Base-by-base conservation (phyloP, 2,113 vertebrate species). In the Neodon shergylaensis region DNA sequence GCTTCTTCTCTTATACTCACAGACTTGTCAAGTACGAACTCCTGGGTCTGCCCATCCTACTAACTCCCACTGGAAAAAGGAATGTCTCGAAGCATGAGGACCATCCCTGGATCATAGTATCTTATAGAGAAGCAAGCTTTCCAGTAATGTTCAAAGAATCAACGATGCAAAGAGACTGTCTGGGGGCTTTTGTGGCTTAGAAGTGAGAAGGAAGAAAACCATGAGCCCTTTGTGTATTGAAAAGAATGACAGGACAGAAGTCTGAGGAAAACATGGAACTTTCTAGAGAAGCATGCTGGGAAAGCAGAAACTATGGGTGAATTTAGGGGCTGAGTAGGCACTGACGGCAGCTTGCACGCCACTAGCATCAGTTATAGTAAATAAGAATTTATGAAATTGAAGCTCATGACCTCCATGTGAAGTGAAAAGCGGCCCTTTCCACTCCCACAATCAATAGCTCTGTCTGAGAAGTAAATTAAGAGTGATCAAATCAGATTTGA, bases 381-480 rank as follows among this genome's bases (percentile, higher is more conserved):
- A 94, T 22, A 97, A 86, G 97, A 97, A 96, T 78, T 81, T 82
- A 94, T 44, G 91, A 90, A 97, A 94, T 1, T 90, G 47, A 97
- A 66, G 86, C 95, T 88, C 78, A 73, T 88, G 89, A 78, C 72
- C 44, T 88, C 89, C 88, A 49, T 1, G 1, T 61, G 96, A 90
- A 97, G 91, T 2, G 2, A 97, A 92, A 94, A 87, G 33, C 26
- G 95, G 54, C 74, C 92, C 81, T 77, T 58, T 74, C 33, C 76
- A 52, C 39, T 74, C 68, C 77, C 86, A 86, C 58, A 89, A 68
- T 95, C 91, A 89, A 87, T 81, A 92, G 76, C 74, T 39, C 36
- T 84, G 95, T 96, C 90, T 84, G 82, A 84, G 85, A 97, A 97
- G 96, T 93, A 97, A 97, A 97, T 95, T 87, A 92, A 96, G 92